Percentiles rank a stretch among this genome's conserved stretches.
Evolutionary conservation across 2,888 invertebrate genomes (phyloP).

Genomic region (Ochropacha duplaris): DNA sequence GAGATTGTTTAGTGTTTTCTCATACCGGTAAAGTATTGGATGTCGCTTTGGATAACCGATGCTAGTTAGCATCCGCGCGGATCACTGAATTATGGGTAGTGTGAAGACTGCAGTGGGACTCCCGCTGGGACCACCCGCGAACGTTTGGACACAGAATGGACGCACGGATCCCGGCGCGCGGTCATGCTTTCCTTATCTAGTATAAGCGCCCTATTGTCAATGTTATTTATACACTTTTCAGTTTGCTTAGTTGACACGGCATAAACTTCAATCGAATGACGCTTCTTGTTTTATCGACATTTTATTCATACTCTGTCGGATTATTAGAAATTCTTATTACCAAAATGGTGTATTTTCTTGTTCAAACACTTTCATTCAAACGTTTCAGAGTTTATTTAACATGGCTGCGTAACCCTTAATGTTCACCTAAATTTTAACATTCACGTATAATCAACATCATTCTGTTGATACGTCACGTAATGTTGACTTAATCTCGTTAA

Average conservation of each 20-base stretch:
- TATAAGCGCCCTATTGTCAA: slow-evolving; percentile 19
- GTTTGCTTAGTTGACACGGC: not conserved
- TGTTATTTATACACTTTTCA: slow-evolving; percentile 5
- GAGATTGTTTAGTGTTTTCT: slow-evolving; percentile 67
- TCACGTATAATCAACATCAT: slow-evolving; percentile 38
- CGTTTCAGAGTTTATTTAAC: not conserved
- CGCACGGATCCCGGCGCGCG: slow-evolving; percentile 26
- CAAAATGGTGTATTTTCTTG: not conserved
- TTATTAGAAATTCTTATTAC: not conserved
- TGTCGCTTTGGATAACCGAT: slow-evolving; percentile 64
- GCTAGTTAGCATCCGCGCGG: slow-evolving; percentile 72
- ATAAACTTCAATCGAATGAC: not conserved
- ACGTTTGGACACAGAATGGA: slow-evolving; percentile 36
- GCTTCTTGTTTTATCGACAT: not conserved
- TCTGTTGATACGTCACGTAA: slow-evolving; percentile 63
- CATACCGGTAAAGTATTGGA: slow-evolving; percentile 55
- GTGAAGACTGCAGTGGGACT: slow-evolving; percentile 57
- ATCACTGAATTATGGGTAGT: slow-evolving; percentile 76
- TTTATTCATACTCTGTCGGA: not conserved
- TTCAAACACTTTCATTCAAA: not conserved
- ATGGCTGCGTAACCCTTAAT: not conserved
- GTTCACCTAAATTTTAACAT: slow-evolving; percentile 21
- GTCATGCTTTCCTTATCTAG: slow-evolving; percentile 27
- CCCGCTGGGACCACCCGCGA: slow-evolving; percentile 80
- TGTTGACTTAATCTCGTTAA: slow-evolving; percentile 69